phyloP scores from a whole-genome alignment of 2,888 invertebrate genomes.

The Nysson spinosus region DNA sequence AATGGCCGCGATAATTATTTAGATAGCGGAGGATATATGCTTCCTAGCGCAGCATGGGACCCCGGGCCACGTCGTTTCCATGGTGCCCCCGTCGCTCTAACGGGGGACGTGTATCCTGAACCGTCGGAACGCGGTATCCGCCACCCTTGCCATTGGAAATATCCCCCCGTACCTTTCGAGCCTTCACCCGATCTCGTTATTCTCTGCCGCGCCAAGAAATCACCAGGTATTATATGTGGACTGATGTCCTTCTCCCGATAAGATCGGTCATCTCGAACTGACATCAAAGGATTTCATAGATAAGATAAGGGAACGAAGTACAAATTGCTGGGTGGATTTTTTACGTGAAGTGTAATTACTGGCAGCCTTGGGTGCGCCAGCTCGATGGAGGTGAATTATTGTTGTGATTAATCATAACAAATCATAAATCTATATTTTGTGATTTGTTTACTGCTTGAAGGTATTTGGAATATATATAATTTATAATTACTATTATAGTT shows the following conservation, averaged over 20 bases:
- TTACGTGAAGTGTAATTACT: too few species aligned
- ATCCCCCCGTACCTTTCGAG: constrained; percentile 1
- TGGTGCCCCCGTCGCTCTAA: constrained; percentile 53
- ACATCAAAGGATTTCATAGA: background rate
- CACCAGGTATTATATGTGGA: background rate
- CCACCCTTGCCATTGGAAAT: constrained; percentile 29
- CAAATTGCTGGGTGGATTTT: background rate
- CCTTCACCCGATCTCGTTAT: constrained; percentile 31
- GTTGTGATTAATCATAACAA: too few species aligned
- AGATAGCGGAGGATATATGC: constrained; percentile 74
- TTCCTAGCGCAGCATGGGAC: constrained; percentile 73
- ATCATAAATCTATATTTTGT: too few species aligned
- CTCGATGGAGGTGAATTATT: too few species aligned
- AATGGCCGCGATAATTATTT: constrained; percentile 75
- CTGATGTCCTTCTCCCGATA: constrained; percentile 17
- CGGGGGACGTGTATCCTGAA: constrained; percentile 47
- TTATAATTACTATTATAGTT: too few species aligned
- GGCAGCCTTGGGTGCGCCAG: too few species aligned
- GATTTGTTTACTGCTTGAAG: too few species aligned
- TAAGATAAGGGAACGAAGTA: background rate
- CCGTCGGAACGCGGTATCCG: constrained; percentile 27
- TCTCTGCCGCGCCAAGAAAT: constrained; percentile 6
- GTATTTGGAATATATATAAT: too few species aligned
- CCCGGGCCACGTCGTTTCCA: constrained; percentile 66
- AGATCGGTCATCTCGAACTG: constrained; percentile 25